phyloP scores from a whole-genome alignment of 2,113 vertebrate species.

The Oryzias curvinotus region DNA sequence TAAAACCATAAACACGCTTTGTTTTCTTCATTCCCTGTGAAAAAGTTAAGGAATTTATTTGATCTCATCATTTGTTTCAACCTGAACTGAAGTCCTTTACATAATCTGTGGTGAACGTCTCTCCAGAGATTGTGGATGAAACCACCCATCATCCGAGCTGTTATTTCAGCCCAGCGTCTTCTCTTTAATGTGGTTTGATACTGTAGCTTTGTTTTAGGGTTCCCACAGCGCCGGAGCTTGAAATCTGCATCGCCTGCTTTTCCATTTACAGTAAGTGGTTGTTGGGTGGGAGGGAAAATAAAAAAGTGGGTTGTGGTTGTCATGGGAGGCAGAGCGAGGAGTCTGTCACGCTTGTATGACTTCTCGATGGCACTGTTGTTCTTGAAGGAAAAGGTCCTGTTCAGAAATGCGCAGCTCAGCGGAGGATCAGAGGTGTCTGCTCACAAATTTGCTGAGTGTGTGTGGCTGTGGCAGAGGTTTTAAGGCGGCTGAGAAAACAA shows the following conservation, averaged over 20 bases:
- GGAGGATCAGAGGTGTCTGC: conserved; percentile 30
- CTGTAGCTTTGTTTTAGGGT: background rate
- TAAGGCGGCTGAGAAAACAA: conserved; percentile 54
- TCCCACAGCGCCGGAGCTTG: conserved; percentile 6
- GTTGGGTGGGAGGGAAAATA: conserved; percentile 3
- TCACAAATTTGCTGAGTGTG: conserved; percentile 19
- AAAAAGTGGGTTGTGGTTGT: conserved; percentile 13
- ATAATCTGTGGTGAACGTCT: too few relatives aligned
- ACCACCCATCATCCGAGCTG: too few relatives aligned
- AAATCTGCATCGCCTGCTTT: conserved; percentile 3
- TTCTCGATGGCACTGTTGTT: conserved; percentile 3
- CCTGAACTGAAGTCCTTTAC: too few relatives aligned
- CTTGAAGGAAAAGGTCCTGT: background rate
- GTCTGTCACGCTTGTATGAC: background rate
- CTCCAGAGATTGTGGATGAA: too few relatives aligned
- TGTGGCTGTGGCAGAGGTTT: conserved; percentile 16
- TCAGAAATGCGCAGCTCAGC: background rate
- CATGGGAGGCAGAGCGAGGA: conserved; percentile 21
- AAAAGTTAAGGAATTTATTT: too few relatives aligned
- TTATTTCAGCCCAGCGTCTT: too few relatives aligned
- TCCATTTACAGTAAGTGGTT: background rate
- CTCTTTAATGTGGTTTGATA: background rate
- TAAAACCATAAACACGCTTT: too few relatives aligned
- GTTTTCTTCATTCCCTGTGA: too few relatives aligned
- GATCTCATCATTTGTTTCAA: too few relatives aligned